Evolutionary conservation across 2,888 invertebrate genomes (phyloP).

Genomic region (Macrophya annulata): DNA sequence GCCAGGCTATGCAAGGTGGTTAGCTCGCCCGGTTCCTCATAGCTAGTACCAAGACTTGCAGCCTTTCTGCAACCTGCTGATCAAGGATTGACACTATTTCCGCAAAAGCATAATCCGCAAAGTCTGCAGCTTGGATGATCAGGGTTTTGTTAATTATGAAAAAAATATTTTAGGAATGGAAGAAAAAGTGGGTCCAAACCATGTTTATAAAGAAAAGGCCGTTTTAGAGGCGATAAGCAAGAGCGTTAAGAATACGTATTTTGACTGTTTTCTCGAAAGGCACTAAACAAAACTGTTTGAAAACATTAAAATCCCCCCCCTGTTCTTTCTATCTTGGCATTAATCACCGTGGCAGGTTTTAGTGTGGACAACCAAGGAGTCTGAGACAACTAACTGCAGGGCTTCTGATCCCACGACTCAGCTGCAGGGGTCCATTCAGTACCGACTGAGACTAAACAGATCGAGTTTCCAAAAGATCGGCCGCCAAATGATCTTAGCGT

Average conservation of each 20-base stretch:
- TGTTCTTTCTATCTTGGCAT: constrained; percentile 57
- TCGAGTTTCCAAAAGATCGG: constrained; percentile 73
- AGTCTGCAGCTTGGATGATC: neutral
- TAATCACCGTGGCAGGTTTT: constrained; percentile 60
- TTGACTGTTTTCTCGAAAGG: constrained; percentile 43
- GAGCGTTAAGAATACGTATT: neutral
- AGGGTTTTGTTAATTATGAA: neutral
- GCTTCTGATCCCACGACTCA: constrained; percentile 67
- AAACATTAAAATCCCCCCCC: constrained; percentile 66
- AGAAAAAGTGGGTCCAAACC: neutral
- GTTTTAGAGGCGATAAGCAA: neutral
- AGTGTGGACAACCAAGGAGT: constrained; percentile 27
- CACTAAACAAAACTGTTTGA: constrained; percentile 70
- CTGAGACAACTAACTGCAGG: constrained; percentile 63
- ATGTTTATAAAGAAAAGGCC: neutral
- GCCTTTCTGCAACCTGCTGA: constrained; percentile 35
- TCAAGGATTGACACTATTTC: neutral
- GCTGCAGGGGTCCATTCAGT: constrained; percentile 63
- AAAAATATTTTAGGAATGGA: neutral
- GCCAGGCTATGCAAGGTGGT: constrained; percentile 67
- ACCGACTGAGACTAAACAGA: constrained; percentile 73
- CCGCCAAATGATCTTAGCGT: constrained; percentile 72
- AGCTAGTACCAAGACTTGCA: constrained; percentile 58
- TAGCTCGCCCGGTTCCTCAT: constrained; percentile 54
- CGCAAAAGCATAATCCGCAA: neutral